A percentile compares a stretch with the other conserved stretches of the same genome.
Evolutionary conservation across 2,888 invertebrate genomes (phyloP).

Genomic region (Drosophila lacicola): DNA sequence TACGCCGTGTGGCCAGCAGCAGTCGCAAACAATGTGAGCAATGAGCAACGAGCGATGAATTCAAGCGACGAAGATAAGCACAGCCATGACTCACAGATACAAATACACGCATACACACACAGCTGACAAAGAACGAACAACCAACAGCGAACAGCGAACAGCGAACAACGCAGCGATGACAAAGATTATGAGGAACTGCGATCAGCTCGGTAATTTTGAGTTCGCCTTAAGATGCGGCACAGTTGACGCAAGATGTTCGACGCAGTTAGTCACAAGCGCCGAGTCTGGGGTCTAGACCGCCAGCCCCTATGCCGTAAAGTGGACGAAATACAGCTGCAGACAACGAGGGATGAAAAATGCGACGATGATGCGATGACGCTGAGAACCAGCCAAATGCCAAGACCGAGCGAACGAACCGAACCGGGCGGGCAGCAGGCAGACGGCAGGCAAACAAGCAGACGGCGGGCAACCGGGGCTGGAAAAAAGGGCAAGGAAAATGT

Average conservation of each 20-base stretch:
- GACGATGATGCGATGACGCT: slow-evolving; percentile 44
- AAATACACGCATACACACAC: slow-evolving; percentile 10
- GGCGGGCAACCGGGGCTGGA: slow-evolving; percentile 33
- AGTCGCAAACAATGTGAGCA: slow-evolving; percentile 33
- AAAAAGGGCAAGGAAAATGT: slow-evolving; percentile 76
- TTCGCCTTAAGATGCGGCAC: slow-evolving; percentile 24
- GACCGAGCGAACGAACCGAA: slow-evolving; percentile 22
- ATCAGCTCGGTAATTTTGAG: slow-evolving; percentile 19
- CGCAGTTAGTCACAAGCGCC: slow-evolving; percentile 42
- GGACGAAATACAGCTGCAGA: slow-evolving; percentile 67
- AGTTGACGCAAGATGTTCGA: slow-evolving; percentile 32
- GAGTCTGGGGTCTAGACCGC: slow-evolving; percentile 49
- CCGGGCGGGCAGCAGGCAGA: slow-evolving; percentile 17
- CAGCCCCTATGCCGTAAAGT: slow-evolving; percentile 67
- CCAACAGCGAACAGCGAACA: slow-evolving; percentile 5
- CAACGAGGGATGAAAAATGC: slow-evolving; percentile 71
- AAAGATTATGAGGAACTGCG: slow-evolving; percentile 20
- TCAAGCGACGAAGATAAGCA: slow-evolving; percentile 37
- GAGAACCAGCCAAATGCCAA: slow-evolving; percentile 40
- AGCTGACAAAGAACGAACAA: slow-evolving; percentile 14
- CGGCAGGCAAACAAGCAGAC: slow-evolving; percentile 56
- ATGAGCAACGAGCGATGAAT: slow-evolving; percentile 51
- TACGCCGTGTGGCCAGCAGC: slow-evolving; percentile 49
- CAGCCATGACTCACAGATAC: slow-evolving; percentile 40
- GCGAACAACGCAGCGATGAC: slow-evolving; percentile 43